A percentile compares a stretch with the other conserved stretches of the same genome.
phyloP scores from a whole-genome alignment of 2,888 invertebrate species.

The Drosophila subquinaria region DNA sequence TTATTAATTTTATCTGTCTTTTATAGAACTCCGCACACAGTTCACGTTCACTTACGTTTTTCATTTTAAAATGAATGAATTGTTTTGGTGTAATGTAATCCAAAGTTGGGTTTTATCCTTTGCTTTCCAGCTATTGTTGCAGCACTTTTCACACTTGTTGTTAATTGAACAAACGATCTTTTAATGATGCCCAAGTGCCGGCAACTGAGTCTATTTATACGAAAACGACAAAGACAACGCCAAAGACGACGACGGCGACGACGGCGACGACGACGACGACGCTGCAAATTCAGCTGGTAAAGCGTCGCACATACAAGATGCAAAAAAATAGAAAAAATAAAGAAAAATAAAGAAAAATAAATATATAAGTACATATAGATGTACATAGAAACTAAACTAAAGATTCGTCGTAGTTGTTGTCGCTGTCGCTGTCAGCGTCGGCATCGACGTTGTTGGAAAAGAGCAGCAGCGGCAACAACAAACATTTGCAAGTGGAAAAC shows the following conservation, averaged over 20 bases:
- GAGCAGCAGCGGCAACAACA: slow-evolving; percentile 56
- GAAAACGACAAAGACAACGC: slow-evolving; percentile 57
- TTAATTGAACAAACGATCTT: slow-evolving; percentile 84
- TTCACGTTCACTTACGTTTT: slow-evolving; percentile 76
- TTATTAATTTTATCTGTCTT: neutral
- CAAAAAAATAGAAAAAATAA: slow-evolving; percentile 51
- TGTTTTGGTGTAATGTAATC: slow-evolving; percentile 49
- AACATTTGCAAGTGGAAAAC: slow-evolving; percentile 40
- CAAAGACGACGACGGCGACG: slow-evolving; percentile 3
- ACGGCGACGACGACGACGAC: neutral
- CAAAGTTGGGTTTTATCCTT: slow-evolving; percentile 66
- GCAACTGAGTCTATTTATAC: slow-evolving; percentile 85
- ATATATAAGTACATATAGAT: slow-evolving; percentile 37
- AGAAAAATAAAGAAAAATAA: slow-evolving; percentile 26
- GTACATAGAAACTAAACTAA: slow-evolving; percentile 69
- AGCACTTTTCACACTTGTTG: slow-evolving; percentile 72
- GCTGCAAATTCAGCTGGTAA: slow-evolving; percentile 56
- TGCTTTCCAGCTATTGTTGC: slow-evolving; percentile 35
- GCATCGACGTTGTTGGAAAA: slow-evolving; percentile 52
- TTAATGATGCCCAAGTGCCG: slow-evolving; percentile 85
- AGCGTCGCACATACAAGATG: slow-evolving; percentile 74
- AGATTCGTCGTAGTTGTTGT: slow-evolving; percentile 59
- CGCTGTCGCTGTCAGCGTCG: slow-evolving; percentile 14
- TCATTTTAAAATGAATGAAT: slow-evolving; percentile 67
- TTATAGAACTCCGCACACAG: slow-evolving; percentile 30